Evolutionary conservation across 2,888 invertebrate species (phyloP).

Genomic region (Rhorus exstirpatorius): DNA sequence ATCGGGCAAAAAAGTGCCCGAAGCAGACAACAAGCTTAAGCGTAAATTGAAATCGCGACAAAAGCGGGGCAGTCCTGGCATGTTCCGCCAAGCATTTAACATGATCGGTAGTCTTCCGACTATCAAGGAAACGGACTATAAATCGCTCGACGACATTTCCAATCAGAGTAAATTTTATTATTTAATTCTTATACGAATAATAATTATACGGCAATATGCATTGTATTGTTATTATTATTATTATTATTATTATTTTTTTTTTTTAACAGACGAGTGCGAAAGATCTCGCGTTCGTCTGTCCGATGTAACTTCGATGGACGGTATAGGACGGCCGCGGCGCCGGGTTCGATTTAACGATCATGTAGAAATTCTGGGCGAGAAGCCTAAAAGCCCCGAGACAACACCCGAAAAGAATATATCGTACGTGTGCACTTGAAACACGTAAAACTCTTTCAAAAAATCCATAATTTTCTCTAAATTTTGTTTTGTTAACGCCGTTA

Average conservation of each 20-base stretch:
- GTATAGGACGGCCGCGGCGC: slow-evolving; percentile 41
- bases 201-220: background rate
- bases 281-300: slow-evolving; percentile 69
- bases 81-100: slow-evolving; percentile 41
- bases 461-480: no score
- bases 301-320: slow-evolving; percentile 51
- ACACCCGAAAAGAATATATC: slow-evolving; percentile 40
- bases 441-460: no score
- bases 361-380: slow-evolving; percentile 5
- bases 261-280: slow-evolving; percentile 76
- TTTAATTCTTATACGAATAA: background rate
- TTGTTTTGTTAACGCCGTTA: no score
- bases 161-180: slow-evolving; percentile 44
- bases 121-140: slow-evolving; percentile 71
- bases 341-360: slow-evolving; percentile 50
- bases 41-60: slow-evolving; percentile 78
- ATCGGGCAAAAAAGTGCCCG: slow-evolving; percentile 70
- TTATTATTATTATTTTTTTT: no score
- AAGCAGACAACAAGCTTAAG: slow-evolving; percentile 70
- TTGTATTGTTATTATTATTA: slow-evolving; percentile 26
- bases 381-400: slow-evolving; percentile 19
- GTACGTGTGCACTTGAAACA: background rate
- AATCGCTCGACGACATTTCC: slow-evolving; percentile 65
- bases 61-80: slow-evolving; percentile 81
- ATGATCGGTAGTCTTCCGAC: slow-evolving; percentile 71